Evolutionary conservation across 2,797 vertebrate species (phyloP).

Genomic region (Australoheros facetus): DNA sequence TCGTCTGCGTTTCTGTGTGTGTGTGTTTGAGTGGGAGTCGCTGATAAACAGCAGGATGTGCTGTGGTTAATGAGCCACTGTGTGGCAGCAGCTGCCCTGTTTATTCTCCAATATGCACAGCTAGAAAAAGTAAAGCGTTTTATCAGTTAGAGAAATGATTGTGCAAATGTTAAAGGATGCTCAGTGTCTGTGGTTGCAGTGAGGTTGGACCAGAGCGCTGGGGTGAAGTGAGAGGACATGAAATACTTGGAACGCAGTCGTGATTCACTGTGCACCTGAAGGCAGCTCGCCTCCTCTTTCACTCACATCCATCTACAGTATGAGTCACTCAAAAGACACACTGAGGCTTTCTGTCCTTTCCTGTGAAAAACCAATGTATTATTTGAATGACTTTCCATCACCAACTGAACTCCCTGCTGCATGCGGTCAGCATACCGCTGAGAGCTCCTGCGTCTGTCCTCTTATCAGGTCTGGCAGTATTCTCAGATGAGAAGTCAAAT

Average conservation of each 20-base stretch:
- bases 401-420: neutral
- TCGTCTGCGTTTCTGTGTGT: constrained; percentile 45
- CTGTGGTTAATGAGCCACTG: constrained; percentile 67
- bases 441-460: constrained; percentile 21
- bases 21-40: neutral
- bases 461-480: constrained; percentile 33
- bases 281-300: constrained; percentile 10
- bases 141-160: neutral
- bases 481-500: constrained; percentile 41
- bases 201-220: neutral
- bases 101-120: neutral
- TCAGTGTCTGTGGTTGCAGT: neutral
- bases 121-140: neutral
- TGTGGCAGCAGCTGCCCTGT: constrained; percentile 69
- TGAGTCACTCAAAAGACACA: constrained; percentile 48
- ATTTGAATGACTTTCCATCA: neutral
- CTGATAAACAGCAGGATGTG: constrained; percentile 35
- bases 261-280: constrained; percentile 36
- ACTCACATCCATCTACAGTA: constrained; percentile 19
- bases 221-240: neutral
- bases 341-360: constrained; percentile 1
- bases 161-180: neutral
- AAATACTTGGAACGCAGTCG: neutral
- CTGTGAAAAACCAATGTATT: neutral
- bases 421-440: neutral